phyloP scores from a whole-genome alignment of 2,797 vertebrate genomes.

The Sebastes itinus region DNA sequence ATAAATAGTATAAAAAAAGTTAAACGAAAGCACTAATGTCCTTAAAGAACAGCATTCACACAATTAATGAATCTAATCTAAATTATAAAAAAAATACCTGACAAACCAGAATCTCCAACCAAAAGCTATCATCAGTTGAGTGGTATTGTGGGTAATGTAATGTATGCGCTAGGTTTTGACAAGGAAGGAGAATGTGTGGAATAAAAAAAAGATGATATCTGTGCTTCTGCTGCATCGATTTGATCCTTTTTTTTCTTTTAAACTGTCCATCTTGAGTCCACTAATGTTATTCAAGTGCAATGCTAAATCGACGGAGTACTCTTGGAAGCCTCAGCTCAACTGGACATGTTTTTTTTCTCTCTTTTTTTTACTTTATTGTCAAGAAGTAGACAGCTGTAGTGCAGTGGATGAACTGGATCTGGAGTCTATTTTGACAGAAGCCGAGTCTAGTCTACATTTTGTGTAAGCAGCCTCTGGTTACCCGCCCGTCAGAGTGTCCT shows the following conservation, averaged over 20 bases:
- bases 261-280: not conserved
- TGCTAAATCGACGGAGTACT: too few species aligned
- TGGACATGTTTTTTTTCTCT: not conserved
- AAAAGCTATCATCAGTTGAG: not conserved
- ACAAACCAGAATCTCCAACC: not conserved
- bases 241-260: not conserved
- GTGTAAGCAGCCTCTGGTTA: slow-evolving; percentile 12
- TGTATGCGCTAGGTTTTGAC: not conserved
- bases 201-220: not conserved
- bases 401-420: not conserved
- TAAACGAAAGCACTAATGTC: too few species aligned
- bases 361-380: too few species aligned
- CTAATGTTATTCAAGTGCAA: not conserved
- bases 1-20: too few species aligned
- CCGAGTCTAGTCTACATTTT: not conserved
- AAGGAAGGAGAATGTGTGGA: not conserved
- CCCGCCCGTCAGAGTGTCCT: slow-evolving; percentile 46
- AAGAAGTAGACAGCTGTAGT: not conserved
- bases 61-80: not conserved
- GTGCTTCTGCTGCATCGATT: not conserved
- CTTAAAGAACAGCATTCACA: too few species aligned
- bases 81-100: not conserved
- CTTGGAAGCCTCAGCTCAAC: not conserved
- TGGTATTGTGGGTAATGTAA: not conserved
- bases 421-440: not conserved